Base-by-base conservation (phyloP, 2,888 invertebrate species). In the Sceliomorpha sp. region DNA sequence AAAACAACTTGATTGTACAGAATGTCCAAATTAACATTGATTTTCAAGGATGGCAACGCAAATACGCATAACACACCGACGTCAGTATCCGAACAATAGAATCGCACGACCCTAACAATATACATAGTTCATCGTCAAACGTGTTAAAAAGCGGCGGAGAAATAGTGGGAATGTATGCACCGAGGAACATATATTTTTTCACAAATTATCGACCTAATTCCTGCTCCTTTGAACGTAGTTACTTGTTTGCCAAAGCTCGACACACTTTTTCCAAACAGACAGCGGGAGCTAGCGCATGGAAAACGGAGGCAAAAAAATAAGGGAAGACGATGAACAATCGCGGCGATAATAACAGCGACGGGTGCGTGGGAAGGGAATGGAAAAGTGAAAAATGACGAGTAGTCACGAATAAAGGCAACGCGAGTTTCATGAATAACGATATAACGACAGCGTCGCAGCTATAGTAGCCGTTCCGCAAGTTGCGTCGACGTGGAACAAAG, bases 201-300 rank as follows among this genome's bases (percentile, higher is more conserved):
- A 13, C 36, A 34, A 56, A 45, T 56, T 44, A 45, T 56, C 45
- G 55, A 56, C 45, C 55, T 17, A 45, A 56, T 56, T 56, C 37
- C 2, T 12, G 10, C 17, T 10, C 37, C 27, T 56, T 56, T 36
- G 55, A 56, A 37, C 12, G 29, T 29, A 45, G 36, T 42, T 31
- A 53, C 26, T 34, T 42, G 31, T 53, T 34, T 42, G 31, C 26
- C 8, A 29, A 31, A 32, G 34, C 42, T 34, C 42, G 42, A 53
- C 53, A 53, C 53, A 42, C 42, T 53, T 53, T 53, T 7, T 24
- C 15, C 20, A 9, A 39, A 14, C 13, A 32, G 40, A 39, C 13
- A 31, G 26, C 26, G 27, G 17, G 9, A 15, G 31, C 29, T 51
- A 31, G 31, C 14, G 31, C 36, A 37, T 15, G 8, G 12, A 26